Conservation (phyloP, 1,140 invertebrate species). For the Chrysoperla carnea region DNA sequence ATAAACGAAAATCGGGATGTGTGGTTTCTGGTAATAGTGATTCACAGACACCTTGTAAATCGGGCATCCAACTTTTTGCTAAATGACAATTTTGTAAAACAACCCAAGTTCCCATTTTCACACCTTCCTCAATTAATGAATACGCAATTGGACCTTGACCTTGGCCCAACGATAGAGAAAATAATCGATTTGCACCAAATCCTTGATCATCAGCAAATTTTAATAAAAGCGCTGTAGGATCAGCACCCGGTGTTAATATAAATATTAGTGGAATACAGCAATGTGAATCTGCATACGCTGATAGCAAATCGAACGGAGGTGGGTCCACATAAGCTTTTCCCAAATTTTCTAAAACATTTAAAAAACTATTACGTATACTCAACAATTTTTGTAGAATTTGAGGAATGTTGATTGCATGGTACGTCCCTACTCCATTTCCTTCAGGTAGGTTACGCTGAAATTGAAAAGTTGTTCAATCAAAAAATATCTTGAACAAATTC, state of each 20-base stretch:
- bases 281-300: conserved; percentile 71
- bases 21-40: conserved; percentile 55
- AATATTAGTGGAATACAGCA: conserved; percentile 76
- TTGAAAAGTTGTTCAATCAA: too few species aligned
- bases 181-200: conserved; percentile 62
- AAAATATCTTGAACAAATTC: too few species aligned
- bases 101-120: conserved; percentile 74
- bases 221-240: conserved; percentile 69
- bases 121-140: conserved; percentile 69
- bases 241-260: conserved; percentile 78
- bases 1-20: conserved; percentile 78
- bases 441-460: too few species aligned
- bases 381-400: neutral
- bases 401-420: too few species aligned
- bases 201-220: conserved; percentile 87
- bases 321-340: conserved; percentile 70
- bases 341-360: conserved; percentile 35
- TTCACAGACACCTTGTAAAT: conserved; percentile 67
- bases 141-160: conserved; percentile 84
- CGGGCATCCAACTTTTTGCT: conserved; percentile 85
- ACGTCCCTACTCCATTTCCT: too few species aligned
- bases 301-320: conserved; percentile 72
- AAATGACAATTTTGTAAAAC: conserved; percentile 92
- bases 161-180: conserved; percentile 83
- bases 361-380: conserved; percentile 9